Evolutionary conservation across 1,140 invertebrate species (phyloP).

Genomic region (Charaxes varanes): DNA sequence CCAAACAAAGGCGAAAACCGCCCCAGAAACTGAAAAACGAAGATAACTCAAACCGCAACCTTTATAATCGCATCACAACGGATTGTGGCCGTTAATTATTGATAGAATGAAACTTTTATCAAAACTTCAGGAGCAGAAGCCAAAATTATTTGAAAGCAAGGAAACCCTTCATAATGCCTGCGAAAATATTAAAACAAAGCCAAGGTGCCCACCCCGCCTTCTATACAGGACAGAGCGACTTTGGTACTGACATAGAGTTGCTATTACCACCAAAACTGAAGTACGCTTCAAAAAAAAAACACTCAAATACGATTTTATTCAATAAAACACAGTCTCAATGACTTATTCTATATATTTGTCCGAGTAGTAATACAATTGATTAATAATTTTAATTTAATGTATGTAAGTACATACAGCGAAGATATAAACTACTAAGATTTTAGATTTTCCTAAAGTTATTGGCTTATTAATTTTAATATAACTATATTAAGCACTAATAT

Average conservation of each 20-base stretch:
- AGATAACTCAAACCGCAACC: conserved; percentile 56
- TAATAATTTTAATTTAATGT: too few relatives aligned
- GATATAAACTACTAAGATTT: too few relatives aligned
- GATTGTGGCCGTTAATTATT: conserved; percentile 71
- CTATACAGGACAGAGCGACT: conserved; percentile 49
- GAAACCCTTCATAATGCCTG: conserved; percentile 72
- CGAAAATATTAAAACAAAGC: conserved; percentile 74
- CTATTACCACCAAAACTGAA: conserved; percentile 16
- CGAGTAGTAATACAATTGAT: too few relatives aligned
- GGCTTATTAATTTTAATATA: too few relatives aligned
- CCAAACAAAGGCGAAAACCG: conserved; percentile 20
- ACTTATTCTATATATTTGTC: too few relatives aligned
- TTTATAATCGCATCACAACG: conserved; percentile 67
- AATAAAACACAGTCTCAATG: too few relatives aligned
- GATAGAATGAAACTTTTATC: conserved; percentile 74
- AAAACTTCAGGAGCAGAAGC: conserved; percentile 73
- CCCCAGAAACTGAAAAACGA: conserved; percentile 31
- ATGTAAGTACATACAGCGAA: too few relatives aligned
- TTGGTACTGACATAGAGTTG: conserved; percentile 39
- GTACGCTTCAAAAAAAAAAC: too few relatives aligned
- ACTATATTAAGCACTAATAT: too few relatives aligned
- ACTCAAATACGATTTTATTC: neutral
- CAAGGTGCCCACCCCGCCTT: conserved; percentile 60
- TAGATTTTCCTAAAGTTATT: too few relatives aligned
- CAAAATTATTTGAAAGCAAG: conserved; percentile 72